Evolutionary conservation across 2,797 vertebrate species (phyloP).

Genomic region (Artibeus jamaicensis): DNA sequence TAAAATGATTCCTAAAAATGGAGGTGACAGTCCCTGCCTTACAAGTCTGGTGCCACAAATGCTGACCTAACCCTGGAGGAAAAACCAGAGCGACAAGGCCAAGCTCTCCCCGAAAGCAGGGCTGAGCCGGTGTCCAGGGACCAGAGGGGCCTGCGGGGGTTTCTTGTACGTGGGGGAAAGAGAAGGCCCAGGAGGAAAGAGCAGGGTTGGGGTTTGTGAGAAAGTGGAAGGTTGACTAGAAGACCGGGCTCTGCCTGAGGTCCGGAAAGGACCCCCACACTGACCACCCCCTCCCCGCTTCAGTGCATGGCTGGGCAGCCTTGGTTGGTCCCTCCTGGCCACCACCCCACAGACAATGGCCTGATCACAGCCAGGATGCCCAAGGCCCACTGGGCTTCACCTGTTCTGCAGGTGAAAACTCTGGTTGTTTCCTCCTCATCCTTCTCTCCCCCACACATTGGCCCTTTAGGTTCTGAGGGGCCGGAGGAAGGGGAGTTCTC

Average conservation of each 20-base stretch:
- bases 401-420: not conserved
- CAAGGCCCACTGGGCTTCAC: not conserved
- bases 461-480: slow-evolving; percentile 54
- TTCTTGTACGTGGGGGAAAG: not conserved
- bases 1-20: not conserved
- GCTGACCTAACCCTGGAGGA: not conserved
- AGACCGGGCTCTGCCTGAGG: not conserved
- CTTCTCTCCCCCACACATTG: not conserved
- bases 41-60: not conserved
- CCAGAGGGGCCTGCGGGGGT: not conserved
- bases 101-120: not conserved
- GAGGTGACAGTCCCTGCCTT: not conserved
- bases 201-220: not conserved
- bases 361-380: not conserved
- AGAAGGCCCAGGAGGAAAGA: not conserved
- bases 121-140: too few relatives aligned
- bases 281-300: not conserved
- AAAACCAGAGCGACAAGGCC: not conserved
- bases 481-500: not conserved
- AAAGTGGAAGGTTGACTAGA: not conserved
- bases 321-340: not conserved
- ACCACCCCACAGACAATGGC: not conserved
- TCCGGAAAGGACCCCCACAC: accelerated
- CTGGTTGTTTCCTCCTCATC: not conserved
- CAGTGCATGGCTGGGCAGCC: too few relatives aligned